Evolutionary conservation across 1,140 invertebrate genomes (phyloP), one percentile per base, ranked within the genome.

Genomic region (Drosophila dunni): DNA sequence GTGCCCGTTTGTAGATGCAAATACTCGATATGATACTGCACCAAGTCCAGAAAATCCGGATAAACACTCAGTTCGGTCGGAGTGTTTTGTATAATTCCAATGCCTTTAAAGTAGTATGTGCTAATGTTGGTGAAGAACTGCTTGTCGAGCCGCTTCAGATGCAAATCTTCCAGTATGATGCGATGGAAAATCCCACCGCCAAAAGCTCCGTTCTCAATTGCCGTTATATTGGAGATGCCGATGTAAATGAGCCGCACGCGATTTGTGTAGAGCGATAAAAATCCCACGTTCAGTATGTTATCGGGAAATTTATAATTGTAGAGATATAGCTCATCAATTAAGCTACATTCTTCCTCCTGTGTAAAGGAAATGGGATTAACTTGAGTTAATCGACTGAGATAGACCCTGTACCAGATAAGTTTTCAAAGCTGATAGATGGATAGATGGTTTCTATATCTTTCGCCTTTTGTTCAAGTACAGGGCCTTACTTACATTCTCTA

Each of bases 251-350:
- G 17, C 8, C 53, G 42, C 20, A 82, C 45, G 15, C 45, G 78
- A 24, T 81, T 29, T 1, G 20, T 56, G 51, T 66, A 82, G 2
- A 51, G 24, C 3, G 74, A 73, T 11, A 89, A 50, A 17, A 89
- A 89, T 33, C 77, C 81, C 9, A 73, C 46, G 0, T 62, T 60
- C 7, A 89, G 1, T 3, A 42, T 67, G 3, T 42, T 68, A 48
- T 89, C 45, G 0, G 29, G 11, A 17, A 85, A 89, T 11, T 82
- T 48, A 40, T 79, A 82, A 46, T 78, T 76, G 50, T 78, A 80
- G 7, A 89, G 48, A 13, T 65, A 54, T 3, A 89, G 33, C 11
- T 82, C 79, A 1, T 74, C 56, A n/a, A 89, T 65, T 15, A 38
- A 10, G 2, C 36, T 38, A 17, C 78, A 81, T 3, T 3, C 3